These are phyloP conservation scores for Seriola aureovittata DNA, from an alignment of 2,113 vertebrate species.

Conservation along the genomic window DNA sequence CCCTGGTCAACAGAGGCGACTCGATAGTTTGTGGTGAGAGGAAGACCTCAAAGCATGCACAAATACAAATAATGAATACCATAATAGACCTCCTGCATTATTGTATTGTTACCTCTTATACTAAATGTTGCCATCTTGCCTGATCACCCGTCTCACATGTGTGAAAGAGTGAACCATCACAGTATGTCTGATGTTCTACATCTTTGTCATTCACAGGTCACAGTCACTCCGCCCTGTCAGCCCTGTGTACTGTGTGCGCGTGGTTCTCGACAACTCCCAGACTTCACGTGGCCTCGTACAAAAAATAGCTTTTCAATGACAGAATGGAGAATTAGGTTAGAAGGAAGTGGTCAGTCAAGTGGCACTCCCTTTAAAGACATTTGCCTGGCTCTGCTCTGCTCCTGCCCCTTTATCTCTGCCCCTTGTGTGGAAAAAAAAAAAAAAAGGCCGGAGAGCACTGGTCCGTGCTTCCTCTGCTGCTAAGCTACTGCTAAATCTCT, in stretches of 20 bases:
- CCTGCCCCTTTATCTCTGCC: conserved; percentile 53
- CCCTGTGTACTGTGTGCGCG: conserved; percentile 27
- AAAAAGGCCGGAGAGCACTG: conserved; percentile 1
- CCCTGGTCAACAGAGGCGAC: conserved; percentile 87
- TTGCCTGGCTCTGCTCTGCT: conserved; percentile 32
- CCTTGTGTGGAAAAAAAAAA: conserved; percentile 31
- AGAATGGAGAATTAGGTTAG: conserved; percentile 78
- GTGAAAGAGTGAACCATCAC: neutral
- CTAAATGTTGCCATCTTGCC: neutral
- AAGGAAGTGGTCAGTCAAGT: conserved; percentile 76
- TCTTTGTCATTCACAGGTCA: conserved; percentile 48
- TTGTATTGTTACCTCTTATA: neutral
- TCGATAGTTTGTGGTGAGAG: conserved; percentile 10
- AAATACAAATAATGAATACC: conserved; percentile 16
- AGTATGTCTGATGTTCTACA: neutral
- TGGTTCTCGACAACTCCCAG: conserved; percentile 65
- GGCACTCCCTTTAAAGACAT: conserved; percentile 72
- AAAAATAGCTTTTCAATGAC: conserved; percentile 85
- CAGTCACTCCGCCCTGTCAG: conserved; percentile 22
- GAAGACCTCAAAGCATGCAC: conserved; percentile 16
- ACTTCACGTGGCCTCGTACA: conserved; percentile 80
- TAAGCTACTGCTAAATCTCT: conserved; percentile 22
- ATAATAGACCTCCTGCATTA: neutral
- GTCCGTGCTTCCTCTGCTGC: conserved; percentile 32
- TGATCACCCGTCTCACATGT: neutral